Evolutionary conservation across 2,113 vertebrate species (phyloP), one percentile per base, ranked within the genome.

Genomic region (Dromiciops gliroides): DNA sequence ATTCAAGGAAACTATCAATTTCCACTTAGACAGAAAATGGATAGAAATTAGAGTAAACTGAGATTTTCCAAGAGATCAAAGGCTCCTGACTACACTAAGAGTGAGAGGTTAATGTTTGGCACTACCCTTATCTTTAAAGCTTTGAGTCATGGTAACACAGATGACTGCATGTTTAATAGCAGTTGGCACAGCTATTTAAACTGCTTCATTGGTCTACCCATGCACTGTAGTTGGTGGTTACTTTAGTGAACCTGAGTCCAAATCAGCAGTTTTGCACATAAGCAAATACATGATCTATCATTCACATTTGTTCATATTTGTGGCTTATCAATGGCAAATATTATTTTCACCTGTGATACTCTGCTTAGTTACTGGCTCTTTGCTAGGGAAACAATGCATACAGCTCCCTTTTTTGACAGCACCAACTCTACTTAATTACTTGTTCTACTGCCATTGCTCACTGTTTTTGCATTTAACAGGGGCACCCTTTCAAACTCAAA

Each of bases 401-500:
- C 50, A 67, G 24, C 89, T 92, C 47, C 90, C 48, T 67, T 56
- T 53, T 83, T 10, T 91, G 52, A 91, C 67, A 93, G 89, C 26
- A 91, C 11, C 19, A 37, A 93, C 48, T 24, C 89, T 93, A 0
- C 48, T 28, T 31, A 25, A 50, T 90, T 48, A 75, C 50, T 56
- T 92, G 8, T 47, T 90, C 31, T 19, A 89, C 51, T 93, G 49
- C 31, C 3, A 91, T 48, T 52, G 89, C 19, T 50, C 49, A 93
- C 0, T 93, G 48, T 91, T 51, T 96, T 93, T 75, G 89, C 49
- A 48, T 6, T 8, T 24, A 94, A 51, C 67, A 91, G 90, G 94
- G 37, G 90, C 83, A 53, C 93, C 8, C 31, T 50, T 56, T 89
- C 48, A 94, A 51, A 67, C 3, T 47, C 75, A 93, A 97, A 28